A percentile compares a stretch with the other conserved stretches of the same genome.
Evolutionary conservation across 2,888 invertebrate genomes (phyloP).

Genomic region (Norana najaformis): DNA sequence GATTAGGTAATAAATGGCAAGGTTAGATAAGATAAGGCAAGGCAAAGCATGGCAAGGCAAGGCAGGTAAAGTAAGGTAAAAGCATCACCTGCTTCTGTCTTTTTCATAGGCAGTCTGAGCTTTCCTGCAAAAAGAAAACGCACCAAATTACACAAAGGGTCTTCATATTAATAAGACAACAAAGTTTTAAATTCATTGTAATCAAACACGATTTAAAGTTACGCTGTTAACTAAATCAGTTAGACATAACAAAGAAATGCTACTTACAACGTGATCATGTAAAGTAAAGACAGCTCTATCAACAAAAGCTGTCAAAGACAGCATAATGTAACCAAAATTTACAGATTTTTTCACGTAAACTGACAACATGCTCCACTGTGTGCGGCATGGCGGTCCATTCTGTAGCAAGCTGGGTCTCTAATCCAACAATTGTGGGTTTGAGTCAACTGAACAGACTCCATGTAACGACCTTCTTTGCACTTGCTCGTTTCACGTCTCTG

Average conservation of each 20-base stretch:
- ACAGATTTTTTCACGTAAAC: neutral
- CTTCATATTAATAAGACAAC: neutral
- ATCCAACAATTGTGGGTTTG: neutral
- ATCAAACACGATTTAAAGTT: neutral
- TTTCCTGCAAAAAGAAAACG: constrained; percentile 48
- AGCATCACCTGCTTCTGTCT: constrained; percentile 51
- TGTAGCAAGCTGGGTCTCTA: no score
- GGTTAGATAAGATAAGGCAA: neutral
- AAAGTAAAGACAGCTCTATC: no score
- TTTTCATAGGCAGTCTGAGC: constrained; percentile 53
- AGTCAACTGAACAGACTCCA: neutral
- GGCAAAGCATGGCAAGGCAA: neutral
- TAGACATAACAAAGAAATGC: neutral
- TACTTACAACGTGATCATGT: neutral
- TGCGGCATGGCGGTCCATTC: no score
- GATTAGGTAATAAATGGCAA: neutral
- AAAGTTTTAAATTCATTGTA: neutral
- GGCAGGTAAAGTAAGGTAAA: neutral
- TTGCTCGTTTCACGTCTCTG: no score
- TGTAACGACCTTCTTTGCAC: no score
- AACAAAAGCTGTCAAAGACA: neutral
- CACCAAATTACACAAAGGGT: no score
- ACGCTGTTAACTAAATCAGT: neutral
- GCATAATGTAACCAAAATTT: neutral
- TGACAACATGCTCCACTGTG: no score